Evolutionary conservation across 2,797 vertebrate genomes (phyloP).

Genomic region (Champsocephalus esox): DNA sequence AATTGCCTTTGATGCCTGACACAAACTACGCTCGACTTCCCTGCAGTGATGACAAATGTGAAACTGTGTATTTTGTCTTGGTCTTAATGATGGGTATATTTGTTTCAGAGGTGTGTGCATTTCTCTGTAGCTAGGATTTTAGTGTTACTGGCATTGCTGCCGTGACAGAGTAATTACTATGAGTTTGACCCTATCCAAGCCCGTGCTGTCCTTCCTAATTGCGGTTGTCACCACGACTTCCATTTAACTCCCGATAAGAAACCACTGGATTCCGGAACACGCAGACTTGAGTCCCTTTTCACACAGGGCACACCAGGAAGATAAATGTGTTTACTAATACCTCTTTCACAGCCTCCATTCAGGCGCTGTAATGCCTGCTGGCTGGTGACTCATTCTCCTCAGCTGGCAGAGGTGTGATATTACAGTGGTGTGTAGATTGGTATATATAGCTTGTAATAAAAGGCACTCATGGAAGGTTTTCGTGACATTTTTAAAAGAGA

Average conservation of each 20-base stretch:
- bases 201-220: slow-evolving; percentile 87
- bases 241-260: slow-evolving; percentile 88
- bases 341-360: slow-evolving; percentile 64
- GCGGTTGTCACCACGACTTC: slow-evolving; percentile 87
- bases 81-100: slow-evolving; percentile 39
- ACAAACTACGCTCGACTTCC: slow-evolving; percentile 13
- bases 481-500: slow-evolving; percentile 30
- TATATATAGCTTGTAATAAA: slow-evolving; percentile 52
- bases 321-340: slow-evolving; percentile 80
- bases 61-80: slow-evolving; percentile 26
- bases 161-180: slow-evolving; percentile 87
- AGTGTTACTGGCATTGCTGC: slow-evolving; percentile 70
- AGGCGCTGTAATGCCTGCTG: slow-evolving; percentile 53
- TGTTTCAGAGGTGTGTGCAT: slow-evolving; percentile 35
- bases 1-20: slow-evolving; percentile 1
- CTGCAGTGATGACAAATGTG: slow-evolving; percentile 3
- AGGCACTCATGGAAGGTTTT: slow-evolving; percentile 16
- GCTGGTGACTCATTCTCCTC: slow-evolving; percentile 70
- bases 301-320: slow-evolving; percentile 62
- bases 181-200: slow-evolving; percentile 76
- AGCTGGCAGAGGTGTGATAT: slow-evolving; percentile 51
- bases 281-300: slow-evolving; percentile 71
- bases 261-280: slow-evolving; percentile 75
- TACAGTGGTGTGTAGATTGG: slow-evolving; percentile 38
- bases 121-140: slow-evolving; percentile 76